Percentiles rank a stretch among this genome's conserved stretches.
These are phyloP conservation scores for Desmophyllum pertusum DNA, from an alignment of 92 coral and sea anemone genomes.

Conservation along the genomic window DNA sequence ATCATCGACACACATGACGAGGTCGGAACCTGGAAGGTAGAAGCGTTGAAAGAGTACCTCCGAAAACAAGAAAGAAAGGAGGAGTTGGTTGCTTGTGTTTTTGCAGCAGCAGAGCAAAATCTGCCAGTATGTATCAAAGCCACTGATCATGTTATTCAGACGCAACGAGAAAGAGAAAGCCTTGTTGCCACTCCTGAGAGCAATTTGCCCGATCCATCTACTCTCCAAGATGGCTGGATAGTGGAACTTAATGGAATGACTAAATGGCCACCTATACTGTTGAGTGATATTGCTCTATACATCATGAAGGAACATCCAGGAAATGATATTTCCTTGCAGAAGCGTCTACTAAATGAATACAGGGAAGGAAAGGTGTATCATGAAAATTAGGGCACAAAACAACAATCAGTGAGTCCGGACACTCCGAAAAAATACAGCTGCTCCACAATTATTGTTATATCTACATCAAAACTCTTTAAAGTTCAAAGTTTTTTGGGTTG, in stretches of 20 bases:
- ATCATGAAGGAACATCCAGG: slow-evolving; percentile 51
- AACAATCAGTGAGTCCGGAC: too few relatives aligned
- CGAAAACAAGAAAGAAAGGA: slow-evolving; percentile 25
- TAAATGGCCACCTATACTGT: slow-evolving; percentile 40
- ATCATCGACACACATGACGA: slow-evolving; percentile 11
- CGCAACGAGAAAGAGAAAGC: slow-evolving; percentile 36
- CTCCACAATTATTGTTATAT: too few relatives aligned
- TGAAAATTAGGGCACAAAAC: too few relatives aligned
- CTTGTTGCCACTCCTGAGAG: slow-evolving; percentile 24
- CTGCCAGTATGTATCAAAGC: slow-evolving; percentile 37
- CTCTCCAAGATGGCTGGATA: slow-evolving; percentile 36
- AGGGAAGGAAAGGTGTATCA: slow-evolving; percentile 64
- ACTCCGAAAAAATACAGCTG: too few relatives aligned
- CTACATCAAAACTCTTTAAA: too few relatives aligned
- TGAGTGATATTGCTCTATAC: slow-evolving; percentile 47
- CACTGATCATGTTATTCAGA: slow-evolving; percentile 23
- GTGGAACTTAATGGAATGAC: slow-evolving; percentile 39
- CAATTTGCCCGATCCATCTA: slow-evolving; percentile 34
- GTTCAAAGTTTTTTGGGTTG: too few relatives aligned
- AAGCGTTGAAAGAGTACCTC: slow-evolving; percentile 37
- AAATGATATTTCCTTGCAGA: slow-evolving; percentile 40
- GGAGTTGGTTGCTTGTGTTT: slow-evolving; percentile 39
- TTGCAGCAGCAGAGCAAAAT: slow-evolving; percentile 49
- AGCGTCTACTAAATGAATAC: slow-evolving; percentile 51
- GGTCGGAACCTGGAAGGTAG: slow-evolving; percentile 11